Base-by-base conservation (phyloP, 2,797 vertebrate species). In the Chlorospingus semifuscus region DNA sequence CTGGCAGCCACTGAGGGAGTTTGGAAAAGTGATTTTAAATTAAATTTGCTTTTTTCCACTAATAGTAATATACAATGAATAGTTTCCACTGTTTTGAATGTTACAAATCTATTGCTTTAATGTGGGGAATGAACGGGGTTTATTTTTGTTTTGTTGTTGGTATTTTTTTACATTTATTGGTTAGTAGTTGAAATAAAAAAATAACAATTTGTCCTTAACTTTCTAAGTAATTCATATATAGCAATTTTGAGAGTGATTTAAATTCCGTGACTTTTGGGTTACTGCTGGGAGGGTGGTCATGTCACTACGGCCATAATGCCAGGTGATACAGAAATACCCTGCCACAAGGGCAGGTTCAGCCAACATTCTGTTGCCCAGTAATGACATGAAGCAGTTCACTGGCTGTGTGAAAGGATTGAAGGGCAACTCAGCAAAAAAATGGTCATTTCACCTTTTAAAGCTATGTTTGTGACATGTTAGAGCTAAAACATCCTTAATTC, bases 171-270 rank as follows among this genome's bases (percentile, higher is more conserved):
- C 92, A 91, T 93, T 89, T 94, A 92, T 81, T 93, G 61, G 39
- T 90, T 94, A 95, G 93, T 92, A 96, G 90, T 89, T 93, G 90
- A 95, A 95, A 95, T 97, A 95, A 95, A 95, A 81, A 77, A 68
- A 37, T 55, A 60, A 94, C 66, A 77, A 85, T 87, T 91, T 92
- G 65, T 94, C 79, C 65, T 92, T 95, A 95, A 75, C 50, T 93
- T 95, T 93, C 89, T 95, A 94, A 94, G 82, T 87, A 92, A 92
- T 93, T 97, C 1, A 18, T 91, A 92, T 63, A 12, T 42, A 88
- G 15, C 14, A 79, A 37, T 81, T 87, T 64, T 65, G 69, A 83
- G 41, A 96, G 9, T 75, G 0, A 81, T 88, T 80, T 83, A 72
- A 86, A 41, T 83, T 90, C 44, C 0, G 0, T 8, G 12, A 60